Evolutionary conservation across 2,797 vertebrate genomes (phyloP).

Genomic region (Hylomyscus alleni): DNA sequence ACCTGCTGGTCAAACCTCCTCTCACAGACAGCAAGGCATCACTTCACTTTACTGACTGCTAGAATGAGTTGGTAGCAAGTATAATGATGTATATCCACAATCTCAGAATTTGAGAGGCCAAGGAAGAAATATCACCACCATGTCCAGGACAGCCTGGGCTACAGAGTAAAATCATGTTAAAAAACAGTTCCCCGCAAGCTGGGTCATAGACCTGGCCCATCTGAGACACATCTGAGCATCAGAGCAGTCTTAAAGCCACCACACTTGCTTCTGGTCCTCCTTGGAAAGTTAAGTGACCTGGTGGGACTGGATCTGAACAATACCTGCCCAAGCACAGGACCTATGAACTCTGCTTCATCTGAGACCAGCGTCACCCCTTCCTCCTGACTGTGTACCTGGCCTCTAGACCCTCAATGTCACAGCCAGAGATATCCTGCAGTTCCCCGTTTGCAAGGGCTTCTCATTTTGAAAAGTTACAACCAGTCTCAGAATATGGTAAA

Average conservation of each 20-base stretch:
- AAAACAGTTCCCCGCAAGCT: not conserved
- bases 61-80: not conserved
- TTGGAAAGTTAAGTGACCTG: not conserved
- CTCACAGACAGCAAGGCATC: not conserved
- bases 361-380: not conserved
- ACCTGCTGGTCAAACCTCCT: not conserved
- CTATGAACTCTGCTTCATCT: not conserved
- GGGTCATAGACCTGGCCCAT: not conserved
- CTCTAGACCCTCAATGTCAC: not conserved
- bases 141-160: not conserved
- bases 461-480: not conserved
- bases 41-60: not conserved
- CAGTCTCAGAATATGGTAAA: not conserved
- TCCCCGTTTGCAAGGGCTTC: not conserved
- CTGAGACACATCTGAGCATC: not conserved
- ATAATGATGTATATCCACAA: not conserved
- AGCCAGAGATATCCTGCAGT: not conserved
- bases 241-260: not conserved
- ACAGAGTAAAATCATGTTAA: not conserved
- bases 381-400: not conserved
- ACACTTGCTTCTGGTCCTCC: not conserved
- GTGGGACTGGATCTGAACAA: not conserved
- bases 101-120: not conserved
- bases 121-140: not conserved
- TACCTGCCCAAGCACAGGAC: not conserved